Base-by-base conservation (phyloP, 2,888 invertebrate species). In the Chrysolina americana region DNA sequence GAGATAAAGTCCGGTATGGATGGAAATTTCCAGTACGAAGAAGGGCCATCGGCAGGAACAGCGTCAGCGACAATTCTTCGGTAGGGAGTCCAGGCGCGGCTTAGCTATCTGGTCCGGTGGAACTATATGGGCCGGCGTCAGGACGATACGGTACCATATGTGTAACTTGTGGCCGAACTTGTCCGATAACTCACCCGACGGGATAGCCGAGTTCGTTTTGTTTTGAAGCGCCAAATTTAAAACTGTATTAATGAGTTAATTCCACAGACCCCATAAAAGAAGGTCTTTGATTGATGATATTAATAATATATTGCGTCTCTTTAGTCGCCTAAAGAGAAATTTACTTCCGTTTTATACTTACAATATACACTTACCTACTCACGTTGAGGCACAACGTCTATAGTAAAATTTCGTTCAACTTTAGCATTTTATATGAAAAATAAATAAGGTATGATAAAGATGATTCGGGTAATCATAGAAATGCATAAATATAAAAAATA, bases 201-300 rank as follows among this genome's bases (percentile, higher is more conserved):
- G 50, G 2, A 11, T 6, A 36, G 8, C 36, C 3, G 0, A 36
- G 36, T 36, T 36, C 36, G 11, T 21, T 53, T 53, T 53, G 21
- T 53, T 53, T 53, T 53, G 3, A 53, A 53, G 53, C 53, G 53
- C 21, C 21, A 53, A 53, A 53, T 53, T 53, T 21, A n/a, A 53
- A 50, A 53, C 21, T 53, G 19, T 53, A 53, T 53, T 19, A 50
- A 50, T 50, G 28, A 28, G 28, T 28, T 28, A 17, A 19, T 19
- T 17, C 50, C 8, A 50, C 50, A 50, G 19, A 50, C n/a, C 19
- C 17, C 19, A 50, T 50, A 17, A 50, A 50, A 50, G 19, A 50
- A 50, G 50, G 53, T 53, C 9, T 21, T 8, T 50, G 2, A 19
- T 8, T 36, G 53, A 21, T 19, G 0, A 53, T 21, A 11, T 21